Evolutionary conservation across 2,113 vertebrate genomes (phyloP).

Genomic region (Syngnathus floridae): DNA sequence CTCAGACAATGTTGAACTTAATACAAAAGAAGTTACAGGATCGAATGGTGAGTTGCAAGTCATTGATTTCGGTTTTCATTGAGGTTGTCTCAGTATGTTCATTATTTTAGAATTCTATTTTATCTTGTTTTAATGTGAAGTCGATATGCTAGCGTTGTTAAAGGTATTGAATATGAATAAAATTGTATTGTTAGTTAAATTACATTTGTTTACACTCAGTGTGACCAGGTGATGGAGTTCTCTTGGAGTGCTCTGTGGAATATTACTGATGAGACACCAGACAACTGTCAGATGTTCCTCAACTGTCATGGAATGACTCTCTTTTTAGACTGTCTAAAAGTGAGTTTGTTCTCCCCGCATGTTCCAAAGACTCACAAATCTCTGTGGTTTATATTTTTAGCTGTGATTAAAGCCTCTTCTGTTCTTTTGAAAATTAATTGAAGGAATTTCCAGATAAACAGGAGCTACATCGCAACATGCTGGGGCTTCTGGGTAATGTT

Average conservation of each 20-base stretch:
- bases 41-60: slow-evolving; percentile 78
- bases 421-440: neutral
- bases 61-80: neutral
- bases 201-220: slow-evolving; percentile 63
- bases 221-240: slow-evolving; percentile 99
- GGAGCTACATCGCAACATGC: slow-evolving; percentile 95
- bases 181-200: neutral
- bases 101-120: neutral
- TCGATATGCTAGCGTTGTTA: neutral
- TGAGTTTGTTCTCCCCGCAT: slow-evolving; percentile 40
- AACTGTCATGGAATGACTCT: slow-evolving; percentile 92
- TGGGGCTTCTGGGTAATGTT: slow-evolving; percentile 92
- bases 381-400: neutral
- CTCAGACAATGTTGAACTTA: slow-evolving; percentile 92
- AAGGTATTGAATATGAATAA: neutral
- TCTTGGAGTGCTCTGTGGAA: slow-evolving; percentile 99
- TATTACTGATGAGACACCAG: slow-evolving; percentile 95
- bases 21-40: slow-evolving; percentile 95
- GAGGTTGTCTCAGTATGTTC: neutral
- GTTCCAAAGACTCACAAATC: neutral
- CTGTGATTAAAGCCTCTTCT: neutral
- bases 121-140: neutral
- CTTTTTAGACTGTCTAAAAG: slow-evolving; percentile 93
- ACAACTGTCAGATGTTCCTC: slow-evolving; percentile 99
- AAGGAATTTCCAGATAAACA: slow-evolving; percentile 97